Percentiles rank a stretch among this genome's conserved stretches.
Conservation (phyloP, 92 coral and sea anemone genomes). For the Epizoanthus fatuus region DNA sequence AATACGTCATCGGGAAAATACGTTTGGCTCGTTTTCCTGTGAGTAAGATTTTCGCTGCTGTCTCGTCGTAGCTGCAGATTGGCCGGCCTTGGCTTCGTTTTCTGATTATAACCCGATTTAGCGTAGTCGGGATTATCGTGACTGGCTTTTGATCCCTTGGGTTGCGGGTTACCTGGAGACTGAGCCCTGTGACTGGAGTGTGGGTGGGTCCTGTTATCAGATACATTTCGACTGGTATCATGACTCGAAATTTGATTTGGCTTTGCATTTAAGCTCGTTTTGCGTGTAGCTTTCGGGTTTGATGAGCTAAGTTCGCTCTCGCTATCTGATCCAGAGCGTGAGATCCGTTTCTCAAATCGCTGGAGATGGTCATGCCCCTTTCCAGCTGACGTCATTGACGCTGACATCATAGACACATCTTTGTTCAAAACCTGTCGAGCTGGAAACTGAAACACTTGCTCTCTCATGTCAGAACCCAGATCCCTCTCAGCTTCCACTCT, state of each 20-base stretch:
- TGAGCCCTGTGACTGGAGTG: neutral
- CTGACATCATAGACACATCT: neutral
- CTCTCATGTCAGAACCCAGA: conserved; percentile 32
- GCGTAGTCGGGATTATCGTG: neutral
- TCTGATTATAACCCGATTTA: neutral
- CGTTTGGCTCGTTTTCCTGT: too few species aligned
- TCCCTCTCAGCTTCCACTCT: conserved; percentile 87
- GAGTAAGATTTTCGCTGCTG: neutral
- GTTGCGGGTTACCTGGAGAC: neutral
- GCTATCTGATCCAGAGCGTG: conserved; percentile 34
- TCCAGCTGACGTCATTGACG: neutral
- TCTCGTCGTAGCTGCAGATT: neutral
- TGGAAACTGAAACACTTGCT: neutral
- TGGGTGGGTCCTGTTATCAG: neutral
- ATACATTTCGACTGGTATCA: neutral
- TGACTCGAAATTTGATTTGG: neutral
- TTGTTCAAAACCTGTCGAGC: neutral
- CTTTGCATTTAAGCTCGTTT: neutral
- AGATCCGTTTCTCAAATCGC: conserved; percentile 61
- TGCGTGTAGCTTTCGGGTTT: conserved; percentile 19
- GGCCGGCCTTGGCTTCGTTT: conserved; percentile 5
- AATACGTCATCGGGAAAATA: neutral
- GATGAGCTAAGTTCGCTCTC: conserved; percentile 21
- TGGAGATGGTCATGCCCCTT: conserved; percentile 53
- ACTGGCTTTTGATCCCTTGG: neutral